Percentiles rank a stretch among this genome's conserved stretches.
Conservation (phyloP, 2,113 vertebrate species). For the Rhea americana region DNA sequence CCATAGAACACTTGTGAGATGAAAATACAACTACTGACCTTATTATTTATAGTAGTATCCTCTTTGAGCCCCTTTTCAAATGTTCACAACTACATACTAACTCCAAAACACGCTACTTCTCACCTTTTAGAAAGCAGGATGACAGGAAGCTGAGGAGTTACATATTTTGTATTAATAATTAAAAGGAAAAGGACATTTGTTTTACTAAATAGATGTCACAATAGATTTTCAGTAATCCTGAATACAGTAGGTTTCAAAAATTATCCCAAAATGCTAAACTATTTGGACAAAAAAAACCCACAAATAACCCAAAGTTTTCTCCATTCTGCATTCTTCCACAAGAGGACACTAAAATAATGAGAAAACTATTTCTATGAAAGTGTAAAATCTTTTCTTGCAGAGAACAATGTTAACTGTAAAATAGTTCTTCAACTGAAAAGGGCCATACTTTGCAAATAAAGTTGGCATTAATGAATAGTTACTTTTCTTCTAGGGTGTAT, state of each 20-base stretch:
- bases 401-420: not conserved
- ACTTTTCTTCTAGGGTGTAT: accelerated
- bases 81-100: not conserved
- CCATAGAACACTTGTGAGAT: not conserved
- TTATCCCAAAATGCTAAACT: not conserved
- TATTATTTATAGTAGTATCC: not conserved
- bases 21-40: not conserved
- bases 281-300: not conserved
- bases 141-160: not conserved
- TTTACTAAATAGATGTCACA: not conserved
- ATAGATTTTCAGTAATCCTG: not conserved
- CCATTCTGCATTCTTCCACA: slow-evolving; percentile 42
- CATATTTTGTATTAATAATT: not conserved
- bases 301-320: not conserved
- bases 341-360: slow-evolving; percentile 46
- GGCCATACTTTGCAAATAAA: too few relatives aligned
- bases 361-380: not conserved
- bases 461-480: not conserved
- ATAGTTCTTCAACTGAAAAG: too few relatives aligned
- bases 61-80: not conserved
- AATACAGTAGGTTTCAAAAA: not conserved
- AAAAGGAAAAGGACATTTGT: not conserved
- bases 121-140: not conserved
- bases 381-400: accelerated
- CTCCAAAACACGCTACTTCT: not conserved